Evolutionary conservation across 2,113 vertebrate genomes (phyloP).

Genomic region (Xenopus tropicalis): UCB_Xtro_10.0 CM004449.2:55521501-55522000

Average conservation of each 20-base stretch:
- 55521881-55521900: constrained; percentile 96
- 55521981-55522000: constrained; percentile 96
- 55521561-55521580: no score
- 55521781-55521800: constrained; percentile 37
- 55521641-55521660: constrained; percentile 66
- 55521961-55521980: constrained; percentile 94
- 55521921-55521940: constrained; percentile 95
- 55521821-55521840: neutral
- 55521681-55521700: constrained; percentile 82
- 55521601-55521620: no score
- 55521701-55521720: constrained; percentile 87
- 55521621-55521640: no score
- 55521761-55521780: constrained; percentile 96
- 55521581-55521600: no score
- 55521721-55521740: constrained; percentile 97
- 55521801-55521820: neutral
- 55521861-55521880: constrained; percentile 96
- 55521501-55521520: no score
- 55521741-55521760: constrained; percentile 99
- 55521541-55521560: no score
- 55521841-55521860: neutral
- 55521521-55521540: no score
- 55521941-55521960: constrained; percentile 98
- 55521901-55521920: constrained; percentile 95
- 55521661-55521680: constrained; percentile 83